Conservation (phyloP, 2,113 vertebrate species). For the Odobenus rosmarus region DNA sequence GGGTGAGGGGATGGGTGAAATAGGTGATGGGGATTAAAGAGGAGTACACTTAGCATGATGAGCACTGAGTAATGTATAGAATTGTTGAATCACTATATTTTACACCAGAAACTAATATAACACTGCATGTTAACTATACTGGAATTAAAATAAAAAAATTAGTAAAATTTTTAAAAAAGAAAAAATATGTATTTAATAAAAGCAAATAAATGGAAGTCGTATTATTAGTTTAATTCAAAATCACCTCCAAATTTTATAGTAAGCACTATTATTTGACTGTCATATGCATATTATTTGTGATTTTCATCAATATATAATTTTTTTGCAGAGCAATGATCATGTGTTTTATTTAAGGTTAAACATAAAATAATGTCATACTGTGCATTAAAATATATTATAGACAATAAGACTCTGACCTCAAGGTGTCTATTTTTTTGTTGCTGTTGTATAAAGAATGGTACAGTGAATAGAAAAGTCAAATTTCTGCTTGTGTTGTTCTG, state of each 20-base stretch:
- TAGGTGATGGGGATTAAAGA: not conserved
- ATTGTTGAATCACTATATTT: not conserved
- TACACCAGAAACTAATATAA: not conserved
- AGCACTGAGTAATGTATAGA: not conserved
- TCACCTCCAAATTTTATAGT: not conserved
- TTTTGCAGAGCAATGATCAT: not conserved
- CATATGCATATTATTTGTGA: not conserved
- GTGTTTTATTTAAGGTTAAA: not conserved
- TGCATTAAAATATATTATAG: not conserved
- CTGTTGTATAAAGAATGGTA: not conserved
- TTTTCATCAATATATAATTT: not conserved
- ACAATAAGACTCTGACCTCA: not conserved
- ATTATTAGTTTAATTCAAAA: not conserved
- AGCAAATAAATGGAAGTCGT: not conserved
- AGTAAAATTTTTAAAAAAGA: not conserved
- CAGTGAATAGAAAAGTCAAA: not conserved
- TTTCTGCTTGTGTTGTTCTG: not conserved
- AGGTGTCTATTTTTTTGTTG: not conserved
- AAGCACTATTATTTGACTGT: not conserved
- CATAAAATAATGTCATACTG: not conserved
- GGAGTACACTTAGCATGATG: not conserved
- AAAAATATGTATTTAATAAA: not conserved
- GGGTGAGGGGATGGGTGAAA: not conserved
- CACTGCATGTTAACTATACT: not conserved
- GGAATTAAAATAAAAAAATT: not conserved